These are phyloP conservation scores for Brienomyrus longianalis DNA, from an alignment of 2,113 vertebrate species.

Conservation along the genomic window DNA sequence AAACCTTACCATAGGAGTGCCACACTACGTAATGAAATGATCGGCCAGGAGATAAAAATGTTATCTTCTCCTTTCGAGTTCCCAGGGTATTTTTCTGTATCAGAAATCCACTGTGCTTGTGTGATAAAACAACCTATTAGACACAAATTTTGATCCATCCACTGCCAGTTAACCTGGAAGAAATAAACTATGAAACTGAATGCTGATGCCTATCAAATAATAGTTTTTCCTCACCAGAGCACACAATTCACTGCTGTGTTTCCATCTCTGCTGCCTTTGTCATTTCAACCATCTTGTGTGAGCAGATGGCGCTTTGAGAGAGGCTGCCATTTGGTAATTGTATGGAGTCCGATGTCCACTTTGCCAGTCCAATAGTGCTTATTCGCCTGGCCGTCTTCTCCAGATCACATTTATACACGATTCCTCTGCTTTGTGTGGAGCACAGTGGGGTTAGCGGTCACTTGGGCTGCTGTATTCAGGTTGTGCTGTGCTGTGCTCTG, in stretches of 20 bases:
- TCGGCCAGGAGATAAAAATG: constrained; percentile 26
- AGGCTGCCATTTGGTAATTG: neutral
- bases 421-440: neutral
- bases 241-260: constrained; percentile 7
- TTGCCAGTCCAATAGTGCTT: neutral
- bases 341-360: neutral
- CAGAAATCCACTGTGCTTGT: constrained; percentile 63
- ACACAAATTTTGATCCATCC: constrained; percentile 39
- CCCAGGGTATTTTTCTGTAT: constrained; percentile 65
- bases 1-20: constrained; percentile 46
- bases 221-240: constrained; percentile 8
- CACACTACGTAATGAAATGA: constrained; percentile 41
- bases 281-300: neutral
- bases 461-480: neutral
- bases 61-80: constrained; percentile 44
- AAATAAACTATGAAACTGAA: constrained; percentile 23
- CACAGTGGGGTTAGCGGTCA: neutral
- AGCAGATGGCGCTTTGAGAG: neutral
- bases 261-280: neutral
- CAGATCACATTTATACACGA: neutral
- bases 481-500: neutral
- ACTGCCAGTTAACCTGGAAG: constrained; percentile 27
- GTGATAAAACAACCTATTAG: constrained; percentile 50
- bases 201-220: constrained; percentile 9
- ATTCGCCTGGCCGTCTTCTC: neutral